Evolutionary conservation across 2,113 vertebrate species (phyloP).

Genomic region (Meles meles): DNA sequence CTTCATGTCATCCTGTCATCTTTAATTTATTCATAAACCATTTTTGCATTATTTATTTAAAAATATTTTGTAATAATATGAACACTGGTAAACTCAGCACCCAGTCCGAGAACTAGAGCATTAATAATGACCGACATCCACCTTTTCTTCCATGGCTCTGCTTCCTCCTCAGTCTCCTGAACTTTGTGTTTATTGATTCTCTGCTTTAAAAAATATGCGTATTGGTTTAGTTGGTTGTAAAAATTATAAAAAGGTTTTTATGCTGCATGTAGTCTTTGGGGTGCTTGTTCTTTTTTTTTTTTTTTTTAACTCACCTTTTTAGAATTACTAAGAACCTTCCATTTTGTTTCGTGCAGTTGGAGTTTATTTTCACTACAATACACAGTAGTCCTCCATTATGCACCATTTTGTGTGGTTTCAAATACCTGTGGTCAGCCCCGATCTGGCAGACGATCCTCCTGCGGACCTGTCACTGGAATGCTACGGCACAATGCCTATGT

Average conservation of each 20-base stretch:
- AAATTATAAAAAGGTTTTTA: background rate
- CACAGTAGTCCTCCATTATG: background rate
- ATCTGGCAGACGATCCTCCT: background rate
- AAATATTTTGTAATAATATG: background rate
- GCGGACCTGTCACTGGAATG: background rate
- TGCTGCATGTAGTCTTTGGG: background rate
- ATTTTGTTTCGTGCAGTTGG: background rate
- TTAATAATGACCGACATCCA: background rate
- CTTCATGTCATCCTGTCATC: background rate
- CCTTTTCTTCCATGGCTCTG: background rate
- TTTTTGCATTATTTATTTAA: conserved; percentile 1
- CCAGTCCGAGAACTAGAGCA: background rate
- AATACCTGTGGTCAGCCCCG: background rate
- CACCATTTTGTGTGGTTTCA: background rate
- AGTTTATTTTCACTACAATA: background rate
- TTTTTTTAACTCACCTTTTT: background rate
- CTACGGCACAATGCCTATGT: background rate
- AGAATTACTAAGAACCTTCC: background rate
- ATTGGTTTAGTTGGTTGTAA: background rate
- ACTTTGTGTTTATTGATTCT: background rate
- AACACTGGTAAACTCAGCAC: background rate
- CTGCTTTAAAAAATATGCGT: background rate
- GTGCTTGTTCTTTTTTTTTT: background rate
- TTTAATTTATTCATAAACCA: conserved; percentile 24
- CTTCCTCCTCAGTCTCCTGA: background rate